These are phyloP conservation scores for Drosophila longiperda DNA, from an alignment of 2,888 invertebrate genomes.

Conservation along the genomic window DNA sequence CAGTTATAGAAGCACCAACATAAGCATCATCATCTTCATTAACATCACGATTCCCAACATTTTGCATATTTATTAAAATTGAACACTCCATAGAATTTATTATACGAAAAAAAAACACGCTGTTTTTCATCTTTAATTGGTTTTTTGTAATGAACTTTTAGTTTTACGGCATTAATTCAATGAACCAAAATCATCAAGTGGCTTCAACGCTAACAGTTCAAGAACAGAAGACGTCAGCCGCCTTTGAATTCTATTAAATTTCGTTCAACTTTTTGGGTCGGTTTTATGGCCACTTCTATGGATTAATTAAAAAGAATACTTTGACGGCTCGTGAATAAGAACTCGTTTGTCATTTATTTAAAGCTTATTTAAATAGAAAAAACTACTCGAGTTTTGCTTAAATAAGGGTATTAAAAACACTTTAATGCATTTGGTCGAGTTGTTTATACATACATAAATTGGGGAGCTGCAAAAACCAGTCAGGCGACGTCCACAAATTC, in stretches of 20 bases:
- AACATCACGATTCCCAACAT: constrained; percentile 21
- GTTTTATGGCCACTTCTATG: constrained; percentile 49
- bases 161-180: constrained; percentile 76
- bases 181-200: constrained; percentile 68
- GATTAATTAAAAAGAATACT: constrained; percentile 62
- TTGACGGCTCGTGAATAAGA: constrained; percentile 55
- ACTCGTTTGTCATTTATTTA: constrained; percentile 50
- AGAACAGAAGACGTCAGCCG: constrained; percentile 33
- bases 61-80: constrained; percentile 57
- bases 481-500: constrained; percentile 26
- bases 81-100: constrained; percentile 41
- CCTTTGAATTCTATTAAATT: constrained; percentile 48
- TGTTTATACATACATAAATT: constrained; percentile 6
- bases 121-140: background rate
- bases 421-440: constrained; percentile 5
- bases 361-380: constrained; percentile 13
- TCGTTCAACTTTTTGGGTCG: constrained; percentile 22
- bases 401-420: constrained; percentile 10
- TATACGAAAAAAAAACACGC: constrained; percentile 31
- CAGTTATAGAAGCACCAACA: constrained; percentile 14
- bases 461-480: constrained; percentile 35
- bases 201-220: constrained; percentile 51
- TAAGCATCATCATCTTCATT: constrained; percentile 6
- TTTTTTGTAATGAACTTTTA: constrained; percentile 13
- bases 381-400: constrained; percentile 4